Percentiles rank a stretch among this genome's conserved stretches.
phyloP scores from a whole-genome alignment of 2,797 vertebrate species.

The Ptychobarbus kaznakovi region DNA sequence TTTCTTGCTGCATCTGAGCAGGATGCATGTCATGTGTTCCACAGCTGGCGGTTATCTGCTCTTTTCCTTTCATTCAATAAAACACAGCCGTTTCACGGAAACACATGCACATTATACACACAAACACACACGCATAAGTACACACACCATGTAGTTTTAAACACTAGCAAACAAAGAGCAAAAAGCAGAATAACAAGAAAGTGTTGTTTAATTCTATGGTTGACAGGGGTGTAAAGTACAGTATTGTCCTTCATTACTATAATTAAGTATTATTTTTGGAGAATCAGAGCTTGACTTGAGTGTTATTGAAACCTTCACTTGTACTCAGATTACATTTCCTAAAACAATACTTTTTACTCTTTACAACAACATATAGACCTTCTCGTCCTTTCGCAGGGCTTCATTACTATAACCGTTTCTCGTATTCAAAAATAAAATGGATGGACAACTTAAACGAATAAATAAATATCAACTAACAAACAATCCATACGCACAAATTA shows the following conservation, averaged over 20 bases:
- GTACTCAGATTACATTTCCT: not conserved
- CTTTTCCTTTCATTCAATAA: constrained; percentile 43
- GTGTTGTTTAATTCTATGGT: not conserved
- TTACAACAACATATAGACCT: not conserved
- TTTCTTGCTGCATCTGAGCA: constrained; percentile 43
- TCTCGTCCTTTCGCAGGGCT: not conserved
- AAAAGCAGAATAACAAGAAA: constrained; percentile 14
- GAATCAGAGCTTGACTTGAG: not conserved
- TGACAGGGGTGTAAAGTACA: not conserved
- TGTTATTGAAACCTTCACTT: not conserved
- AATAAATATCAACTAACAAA: not conserved
- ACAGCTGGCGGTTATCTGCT: constrained; percentile 41
- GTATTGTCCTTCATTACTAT: not conserved
- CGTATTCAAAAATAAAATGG: not conserved
- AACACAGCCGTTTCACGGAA: constrained; percentile 3
- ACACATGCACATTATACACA: constrained; percentile 32
- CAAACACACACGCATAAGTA: constrained; percentile 12
- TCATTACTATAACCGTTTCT: not conserved
- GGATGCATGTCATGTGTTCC: constrained; percentile 50
- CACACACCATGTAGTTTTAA: not conserved
- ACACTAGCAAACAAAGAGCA: not conserved
- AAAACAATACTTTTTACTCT: not conserved
- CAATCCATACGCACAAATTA: not conserved
- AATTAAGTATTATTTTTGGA: not conserved
- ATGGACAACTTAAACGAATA: not conserved